Evolutionary conservation across 2,888 invertebrate species (phyloP).

Genomic region (Tetragonula carbonaria): DNA sequence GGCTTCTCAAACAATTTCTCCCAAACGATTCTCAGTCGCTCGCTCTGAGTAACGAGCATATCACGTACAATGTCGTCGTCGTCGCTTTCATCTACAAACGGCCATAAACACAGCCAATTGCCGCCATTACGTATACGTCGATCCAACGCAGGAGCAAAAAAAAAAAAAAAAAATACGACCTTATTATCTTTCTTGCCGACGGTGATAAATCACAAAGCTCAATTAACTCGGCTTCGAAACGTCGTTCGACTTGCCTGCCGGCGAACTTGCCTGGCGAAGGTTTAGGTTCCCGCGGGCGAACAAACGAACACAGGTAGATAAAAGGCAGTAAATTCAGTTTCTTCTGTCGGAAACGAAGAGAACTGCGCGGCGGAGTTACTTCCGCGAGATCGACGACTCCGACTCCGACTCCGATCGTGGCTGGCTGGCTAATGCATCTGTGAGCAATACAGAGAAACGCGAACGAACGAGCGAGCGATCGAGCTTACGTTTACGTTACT

Average conservation of each 20-base stretch:
- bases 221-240: constrained; percentile 12
- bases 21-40: neutral
- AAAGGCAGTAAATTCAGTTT: constrained; percentile 21
- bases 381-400: constrained; percentile 60
- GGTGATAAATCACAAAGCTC: constrained; percentile 18
- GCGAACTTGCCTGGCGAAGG: neutral
- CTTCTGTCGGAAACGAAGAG: constrained; percentile 48
- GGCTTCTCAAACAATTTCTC: neutral
- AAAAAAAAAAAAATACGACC: neutral
- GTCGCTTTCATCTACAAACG: neutral
- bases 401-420: constrained; percentile 2
- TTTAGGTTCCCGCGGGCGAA: neutral
- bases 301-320: neutral
- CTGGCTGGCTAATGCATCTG: constrained; percentile 31
- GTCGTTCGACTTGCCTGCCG: neutral
- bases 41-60: neutral
- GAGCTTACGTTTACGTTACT: constrained; percentile 57
- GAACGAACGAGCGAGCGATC: neutral
- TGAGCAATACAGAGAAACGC: constrained; percentile 58
- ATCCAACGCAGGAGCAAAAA: neutral
- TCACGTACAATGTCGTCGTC: neutral
- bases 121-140: neutral
- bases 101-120: neutral
- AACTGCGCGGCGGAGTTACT: constrained; percentile 51
- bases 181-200: neutral